Conservation (phyloP, 2,888 invertebrate genomes). For the Maniola hyperantus region DNA sequence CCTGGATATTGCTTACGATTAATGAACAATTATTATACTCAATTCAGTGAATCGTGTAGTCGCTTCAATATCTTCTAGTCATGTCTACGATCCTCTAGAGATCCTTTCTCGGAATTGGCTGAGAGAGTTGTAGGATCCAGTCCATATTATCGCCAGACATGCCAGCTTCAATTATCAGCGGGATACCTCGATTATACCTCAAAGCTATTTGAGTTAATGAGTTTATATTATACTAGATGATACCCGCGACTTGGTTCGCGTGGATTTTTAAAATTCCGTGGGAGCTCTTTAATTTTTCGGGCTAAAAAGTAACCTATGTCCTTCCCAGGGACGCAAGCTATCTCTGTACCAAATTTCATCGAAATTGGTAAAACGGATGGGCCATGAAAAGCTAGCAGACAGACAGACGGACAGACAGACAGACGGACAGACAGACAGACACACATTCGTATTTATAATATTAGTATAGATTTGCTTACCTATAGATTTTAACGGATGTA, state of each 20-base stretch:
- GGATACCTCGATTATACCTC: slow-evolving; percentile 6
- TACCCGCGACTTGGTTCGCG: no score
- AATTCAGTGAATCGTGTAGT: slow-evolving; percentile 17
- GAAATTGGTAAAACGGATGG: no score
- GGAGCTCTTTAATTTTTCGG: no score
- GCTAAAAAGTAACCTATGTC: no score
- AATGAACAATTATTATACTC: slow-evolving; percentile 16
- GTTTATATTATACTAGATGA: not conserved
- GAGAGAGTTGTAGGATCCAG: slow-evolving; percentile 26
- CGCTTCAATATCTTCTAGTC: slow-evolving; percentile 23
- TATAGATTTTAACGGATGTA: not conserved
- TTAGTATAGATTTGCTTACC: not conserved
- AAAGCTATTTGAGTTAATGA: slow-evolving; percentile 14
- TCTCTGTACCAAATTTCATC: no score
- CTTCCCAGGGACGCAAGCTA: no score
- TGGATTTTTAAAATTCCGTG: no score
- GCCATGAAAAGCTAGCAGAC: no score
- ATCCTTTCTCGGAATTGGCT: slow-evolving; percentile 22
- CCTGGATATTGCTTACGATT: slow-evolving; percentile 8
- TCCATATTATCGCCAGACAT: slow-evolving; percentile 30
- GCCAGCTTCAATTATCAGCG: slow-evolving; percentile 15
- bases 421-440: no score
- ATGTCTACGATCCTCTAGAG: slow-evolving; percentile 30
- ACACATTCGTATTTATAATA: no score
- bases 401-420: no score